Evolutionary conservation across 2,888 invertebrate genomes (phyloP), one percentile per base, ranked within the genome.

Genomic region (Allacma fusca): DNA sequence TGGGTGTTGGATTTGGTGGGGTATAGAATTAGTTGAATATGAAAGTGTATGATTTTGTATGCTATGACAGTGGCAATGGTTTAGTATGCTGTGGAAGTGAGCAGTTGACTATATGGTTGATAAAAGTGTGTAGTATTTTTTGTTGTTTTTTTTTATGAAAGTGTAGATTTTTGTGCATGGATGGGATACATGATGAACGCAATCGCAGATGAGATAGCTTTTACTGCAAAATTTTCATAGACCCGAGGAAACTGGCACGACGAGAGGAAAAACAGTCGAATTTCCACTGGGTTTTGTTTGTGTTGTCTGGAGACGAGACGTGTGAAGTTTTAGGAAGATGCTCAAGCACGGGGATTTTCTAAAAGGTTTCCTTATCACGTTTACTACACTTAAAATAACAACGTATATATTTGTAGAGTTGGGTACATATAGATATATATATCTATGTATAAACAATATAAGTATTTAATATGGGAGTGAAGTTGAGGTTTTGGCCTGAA

Each of bases 331-430:
- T 19, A 12, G 50, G 50, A 50, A 5, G 50, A 50, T 50, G 50
- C 50, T 50, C 7, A 50, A n/a, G 50, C 5, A 50, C 16, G 50
- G 19, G 19, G 50, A 50, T 50, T 50, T 50, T 50, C 16, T 50
- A 50, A 50, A 50, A 50, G 50, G 50, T 50, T 50, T 50, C 50
- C 50, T 50, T 50, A 13, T 50, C 50, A 50, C 50, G 50, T 50
- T 40, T 40, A 40, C 40, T 13, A 5, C 5, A 19, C 50, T 50
- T 50, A 50, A 13, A 50, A 50, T 50, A 50, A 50, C 50, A 50
- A 16, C 50, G 4, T 13, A 40, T 13, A 40, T 40, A 5, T 40
- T 40, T 40, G 5, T 9, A 5, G 5, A 9, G 13, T 40, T 40
- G 13, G 40, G 5, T 40, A 9, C 40, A 40, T 40, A 40, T 40